These are phyloP conservation scores for Eumacrocentrus americanus DNA, from an alignment of 2,888 invertebrate species.

Conservation along the genomic window DNA sequence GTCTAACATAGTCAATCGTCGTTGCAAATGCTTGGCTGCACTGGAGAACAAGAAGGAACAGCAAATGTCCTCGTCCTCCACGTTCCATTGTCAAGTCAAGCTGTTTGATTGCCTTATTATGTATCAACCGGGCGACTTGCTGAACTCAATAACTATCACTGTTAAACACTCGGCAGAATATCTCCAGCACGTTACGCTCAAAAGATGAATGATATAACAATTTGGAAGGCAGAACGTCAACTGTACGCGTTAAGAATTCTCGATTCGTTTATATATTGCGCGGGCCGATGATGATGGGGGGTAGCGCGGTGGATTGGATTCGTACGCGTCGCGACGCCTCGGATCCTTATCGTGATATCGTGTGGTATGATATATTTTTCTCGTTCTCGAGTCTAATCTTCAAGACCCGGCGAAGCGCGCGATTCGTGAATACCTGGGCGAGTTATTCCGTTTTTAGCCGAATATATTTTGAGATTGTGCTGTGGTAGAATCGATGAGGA, in stretches of 20 bases:
- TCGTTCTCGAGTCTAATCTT: background rate
- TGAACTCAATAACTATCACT: too few species aligned
- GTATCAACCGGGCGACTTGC: too few species aligned
- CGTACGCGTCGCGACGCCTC: conserved; percentile 16
- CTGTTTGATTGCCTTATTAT: too few species aligned
- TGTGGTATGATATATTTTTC: background rate
- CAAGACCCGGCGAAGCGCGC: background rate
- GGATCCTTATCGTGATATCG: conserved; percentile 17
- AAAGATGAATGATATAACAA: conserved; percentile 22
- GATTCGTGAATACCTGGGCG: background rate
- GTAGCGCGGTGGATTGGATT: conserved; percentile 26
- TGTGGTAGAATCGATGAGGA: background rate
- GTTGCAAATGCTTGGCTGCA: too few species aligned
- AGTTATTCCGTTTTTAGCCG: background rate
- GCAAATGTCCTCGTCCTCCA: too few species aligned
- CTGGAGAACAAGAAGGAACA: too few species aligned
- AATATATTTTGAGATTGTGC: conserved; percentile 9
- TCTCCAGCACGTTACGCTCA: conserved; percentile 1
- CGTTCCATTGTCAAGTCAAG: too few species aligned
- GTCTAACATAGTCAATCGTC: too few species aligned
- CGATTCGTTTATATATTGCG: conserved; percentile 49
- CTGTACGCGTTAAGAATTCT: conserved; percentile 43
- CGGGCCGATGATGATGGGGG: conserved; percentile 32
- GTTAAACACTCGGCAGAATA: too few species aligned
- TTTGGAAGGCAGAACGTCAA: conserved; percentile 36